phyloP scores from a whole-genome alignment of 2,888 invertebrate species.

The Metalampra italica region DNA sequence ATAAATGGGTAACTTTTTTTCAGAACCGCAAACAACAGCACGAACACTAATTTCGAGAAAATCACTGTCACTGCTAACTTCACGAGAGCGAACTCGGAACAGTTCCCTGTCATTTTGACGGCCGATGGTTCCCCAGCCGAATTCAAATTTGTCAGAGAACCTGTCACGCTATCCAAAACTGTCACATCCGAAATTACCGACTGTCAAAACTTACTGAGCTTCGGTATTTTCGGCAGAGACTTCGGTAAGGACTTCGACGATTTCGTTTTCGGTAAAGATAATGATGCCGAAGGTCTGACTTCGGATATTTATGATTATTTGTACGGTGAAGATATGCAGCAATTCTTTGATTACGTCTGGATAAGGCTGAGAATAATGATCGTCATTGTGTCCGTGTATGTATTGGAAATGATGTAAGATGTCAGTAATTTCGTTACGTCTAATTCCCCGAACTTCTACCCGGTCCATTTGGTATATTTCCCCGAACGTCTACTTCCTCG shows the following conservation, averaged over 20 bases:
- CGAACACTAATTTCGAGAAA: constrained; percentile 40
- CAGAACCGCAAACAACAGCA: constrained; percentile 42
- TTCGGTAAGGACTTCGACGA: constrained; percentile 37
- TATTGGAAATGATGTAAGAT: constrained; percentile 65
- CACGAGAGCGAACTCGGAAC: constrained; percentile 27
- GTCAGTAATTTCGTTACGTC: not conserved
- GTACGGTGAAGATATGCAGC: constrained; percentile 47
- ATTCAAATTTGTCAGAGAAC: constrained; percentile 27
- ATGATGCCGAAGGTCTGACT: constrained; percentile 17
- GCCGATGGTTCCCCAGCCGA: constrained; percentile 20
- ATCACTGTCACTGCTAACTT: constrained; percentile 46
- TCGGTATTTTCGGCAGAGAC: constrained; percentile 52
- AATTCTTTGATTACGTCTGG: constrained; percentile 66
- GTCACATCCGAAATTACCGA: constrained; percentile 34
- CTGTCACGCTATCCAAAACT: constrained; percentile 20
- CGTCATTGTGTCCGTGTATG: constrained; percentile 60
- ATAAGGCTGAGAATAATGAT: constrained; percentile 55
- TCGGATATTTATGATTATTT: constrained; percentile 39
- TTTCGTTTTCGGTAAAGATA: constrained; percentile 7
- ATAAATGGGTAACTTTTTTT: constrained; percentile 11
- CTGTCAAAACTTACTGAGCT: constrained; percentile 30
- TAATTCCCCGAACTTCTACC: too few relatives aligned
- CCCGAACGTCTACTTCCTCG: too few relatives aligned
- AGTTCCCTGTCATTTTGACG: constrained; percentile 48
- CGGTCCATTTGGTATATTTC: too few relatives aligned